phyloP scores from a whole-genome alignment of 2,797 vertebrate species.

The Pampus argenteus region DNA sequence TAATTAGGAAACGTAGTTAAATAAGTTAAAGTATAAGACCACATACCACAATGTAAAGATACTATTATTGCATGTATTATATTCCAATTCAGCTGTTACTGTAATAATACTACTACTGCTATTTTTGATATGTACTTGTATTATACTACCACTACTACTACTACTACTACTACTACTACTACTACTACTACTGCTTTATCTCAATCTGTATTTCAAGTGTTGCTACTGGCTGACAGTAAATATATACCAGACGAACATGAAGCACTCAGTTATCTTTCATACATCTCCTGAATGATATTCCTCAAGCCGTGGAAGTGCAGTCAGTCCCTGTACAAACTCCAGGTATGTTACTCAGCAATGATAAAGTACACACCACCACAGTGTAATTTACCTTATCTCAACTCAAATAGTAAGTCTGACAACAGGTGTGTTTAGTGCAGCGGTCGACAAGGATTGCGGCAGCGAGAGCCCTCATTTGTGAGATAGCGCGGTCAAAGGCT shows the following conservation, averaged over 20 bases:
- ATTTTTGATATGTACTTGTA: neutral
- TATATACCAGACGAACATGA: neutral
- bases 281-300: slow-evolving; percentile 46
- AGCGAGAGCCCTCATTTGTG: slow-evolving; percentile 53
- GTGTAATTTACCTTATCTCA: slow-evolving; percentile 73
- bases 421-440: slow-evolving; percentile 62
- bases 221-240: slow-evolving; percentile 16
- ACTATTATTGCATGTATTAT: neutral
- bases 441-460: slow-evolving; percentile 39
- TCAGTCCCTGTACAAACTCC: slow-evolving; percentile 43
- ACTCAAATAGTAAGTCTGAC: slow-evolving; percentile 66
- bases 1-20: neutral
- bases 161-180: too few species aligned
- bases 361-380: slow-evolving; percentile 55
- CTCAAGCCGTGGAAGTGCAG: slow-evolving; percentile 38
- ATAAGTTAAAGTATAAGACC: neutral
- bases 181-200: neutral
- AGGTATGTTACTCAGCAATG: slow-evolving; percentile 52
- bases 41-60: neutral
- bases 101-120: too few species aligned
- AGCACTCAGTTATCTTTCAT: slow-evolving; percentile 30
- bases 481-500: slow-evolving; percentile 69
- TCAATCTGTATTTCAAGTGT: slow-evolving; percentile 7
- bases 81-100: too few species aligned
- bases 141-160: neutral